phyloP scores from a whole-genome alignment of 2,888 invertebrate species.

The Ophonus ardosiacus region DNA sequence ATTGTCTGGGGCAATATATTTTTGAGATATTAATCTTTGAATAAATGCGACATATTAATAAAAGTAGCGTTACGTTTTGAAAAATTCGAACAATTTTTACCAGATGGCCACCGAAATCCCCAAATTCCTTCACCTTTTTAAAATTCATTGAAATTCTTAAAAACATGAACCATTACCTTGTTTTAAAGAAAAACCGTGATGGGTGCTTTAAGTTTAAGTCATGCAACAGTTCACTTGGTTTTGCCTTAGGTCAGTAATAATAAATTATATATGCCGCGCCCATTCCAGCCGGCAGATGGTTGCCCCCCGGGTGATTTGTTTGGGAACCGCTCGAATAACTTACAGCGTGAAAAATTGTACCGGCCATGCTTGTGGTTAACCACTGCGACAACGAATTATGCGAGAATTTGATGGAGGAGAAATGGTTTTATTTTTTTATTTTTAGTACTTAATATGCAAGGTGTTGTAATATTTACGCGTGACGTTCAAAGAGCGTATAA shows the following conservation, averaged over 20 bases:
- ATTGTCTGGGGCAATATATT: no score
- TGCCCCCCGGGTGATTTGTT: slow-evolving; percentile 23
- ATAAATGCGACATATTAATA: no score
- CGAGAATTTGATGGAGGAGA: slow-evolving; percentile 17
- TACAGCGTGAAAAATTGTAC: slow-evolving; percentile 40
- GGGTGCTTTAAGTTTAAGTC: slow-evolving; percentile 9
- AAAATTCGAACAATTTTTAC: no score
- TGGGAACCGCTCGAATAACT: slow-evolving; percentile 43
- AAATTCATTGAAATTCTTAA: not conserved
- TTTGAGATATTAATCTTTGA: no score
- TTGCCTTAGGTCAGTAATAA: slow-evolving; percentile 44
- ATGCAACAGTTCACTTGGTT: slow-evolving; percentile 37
- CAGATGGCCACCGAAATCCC: no score
- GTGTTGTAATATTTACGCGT: not conserved
- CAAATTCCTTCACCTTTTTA: not conserved
- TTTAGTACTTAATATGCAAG: not conserved
- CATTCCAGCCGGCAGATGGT: slow-evolving; percentile 34
- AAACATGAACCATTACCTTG: not conserved
- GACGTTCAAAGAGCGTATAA: not conserved
- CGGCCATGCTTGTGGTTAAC: not conserved
- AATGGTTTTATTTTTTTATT: not conserved
- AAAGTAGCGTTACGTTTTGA: no score
- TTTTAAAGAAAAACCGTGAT: not conserved
- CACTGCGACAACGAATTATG: slow-evolving; percentile 16
- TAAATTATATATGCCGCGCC: slow-evolving; percentile 49